Evolutionary conservation across 1,140 invertebrate genomes (phyloP), one percentile per base, ranked within the genome.

Genomic region (Aphelenchoides fujianensis): DNA sequence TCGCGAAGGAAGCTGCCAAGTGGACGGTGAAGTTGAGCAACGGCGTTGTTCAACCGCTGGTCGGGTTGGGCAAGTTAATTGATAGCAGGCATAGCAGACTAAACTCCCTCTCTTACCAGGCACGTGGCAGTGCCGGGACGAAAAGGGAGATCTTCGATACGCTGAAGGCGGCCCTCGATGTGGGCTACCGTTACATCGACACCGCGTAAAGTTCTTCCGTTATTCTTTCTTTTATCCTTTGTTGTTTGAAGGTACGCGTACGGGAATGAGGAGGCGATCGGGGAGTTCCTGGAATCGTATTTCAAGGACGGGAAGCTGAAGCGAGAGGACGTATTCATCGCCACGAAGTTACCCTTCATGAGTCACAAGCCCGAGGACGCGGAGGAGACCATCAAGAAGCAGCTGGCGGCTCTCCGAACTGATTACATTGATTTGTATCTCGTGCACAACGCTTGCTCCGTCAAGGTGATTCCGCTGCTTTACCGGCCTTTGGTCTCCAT

Each of bases 61-160:
- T 92, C 54, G 91, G 91, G 23, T 84, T 92, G 3, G 91, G n/a
- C n/a, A 91, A 35, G 92, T 91, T n/a, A n/a, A n/a, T n/a, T n/a
- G n/a, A n/a, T n/a, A n/a, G n/a, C n/a, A n/a, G n/a, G n/a, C n/a
- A n/a, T n/a, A n/a, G n/a, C n/a, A n/a, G n/a, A n/a, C n/a, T n/a
- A n/a, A n/a, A n/a, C n/a, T n/a, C n/a, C n/a, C n/a, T n/a, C n/a
- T n/a, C n/a, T n/a, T n/a, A n/a, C n/a, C n/a, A n/a, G n/a, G 30
- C 36, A 64, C 30, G n/a, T 68, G 16, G 37, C 27, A 70, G n/a
- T n/a, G 31, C 1, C 31, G 52, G 23, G 66, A 70, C 28, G 19
- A 23, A 3, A 2, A 57, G n/a, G n/a, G 68, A 70, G n/a, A 23
- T 73, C 19, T 19, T 9, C 16, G 34, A n/a, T 48, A 32, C 69